These are phyloP conservation scores for Apistogramma diplotaenia DNA, from an alignment of 2,113 vertebrate species.

Conservation along the genomic window DNA sequence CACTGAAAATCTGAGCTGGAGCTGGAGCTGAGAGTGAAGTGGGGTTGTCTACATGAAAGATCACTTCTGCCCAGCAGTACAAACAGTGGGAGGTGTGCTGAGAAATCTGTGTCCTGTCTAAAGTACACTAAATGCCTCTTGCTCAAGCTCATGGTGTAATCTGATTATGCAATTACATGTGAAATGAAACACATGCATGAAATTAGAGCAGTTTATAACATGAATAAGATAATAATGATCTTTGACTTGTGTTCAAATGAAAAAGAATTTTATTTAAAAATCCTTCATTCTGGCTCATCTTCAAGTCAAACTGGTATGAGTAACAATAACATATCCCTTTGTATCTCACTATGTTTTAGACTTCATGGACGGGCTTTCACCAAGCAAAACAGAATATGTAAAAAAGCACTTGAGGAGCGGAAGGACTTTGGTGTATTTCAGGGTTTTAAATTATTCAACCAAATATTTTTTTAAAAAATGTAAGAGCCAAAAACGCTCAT, in stretches of 20 bases:
- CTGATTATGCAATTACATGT: not conserved
- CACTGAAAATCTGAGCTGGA: not conserved
- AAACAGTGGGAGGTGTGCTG: not conserved
- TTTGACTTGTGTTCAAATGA: not conserved
- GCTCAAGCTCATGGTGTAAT: not conserved
- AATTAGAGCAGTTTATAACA: not conserved
- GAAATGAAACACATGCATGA: not conserved
- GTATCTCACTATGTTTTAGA: not conserved
- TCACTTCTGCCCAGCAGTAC: not conserved
- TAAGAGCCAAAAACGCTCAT: not conserved
- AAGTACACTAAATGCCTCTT: not conserved
- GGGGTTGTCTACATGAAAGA: not conserved
- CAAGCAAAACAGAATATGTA: not conserved
- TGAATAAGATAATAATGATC: not conserved
- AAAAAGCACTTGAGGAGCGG: not conserved
- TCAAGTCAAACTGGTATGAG: not conserved
- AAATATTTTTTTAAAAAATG: not conserved
- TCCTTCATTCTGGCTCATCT: not conserved
- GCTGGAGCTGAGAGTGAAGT: not conserved
- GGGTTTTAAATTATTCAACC: not conserved
- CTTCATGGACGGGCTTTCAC: not conserved
- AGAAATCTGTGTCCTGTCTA: not conserved
- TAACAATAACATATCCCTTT: not conserved
- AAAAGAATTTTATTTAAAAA: not conserved
- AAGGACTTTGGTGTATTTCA: not conserved